phyloP scores from a whole-genome alignment of 2,888 invertebrate species.

The Oscheius sp. region DNA sequence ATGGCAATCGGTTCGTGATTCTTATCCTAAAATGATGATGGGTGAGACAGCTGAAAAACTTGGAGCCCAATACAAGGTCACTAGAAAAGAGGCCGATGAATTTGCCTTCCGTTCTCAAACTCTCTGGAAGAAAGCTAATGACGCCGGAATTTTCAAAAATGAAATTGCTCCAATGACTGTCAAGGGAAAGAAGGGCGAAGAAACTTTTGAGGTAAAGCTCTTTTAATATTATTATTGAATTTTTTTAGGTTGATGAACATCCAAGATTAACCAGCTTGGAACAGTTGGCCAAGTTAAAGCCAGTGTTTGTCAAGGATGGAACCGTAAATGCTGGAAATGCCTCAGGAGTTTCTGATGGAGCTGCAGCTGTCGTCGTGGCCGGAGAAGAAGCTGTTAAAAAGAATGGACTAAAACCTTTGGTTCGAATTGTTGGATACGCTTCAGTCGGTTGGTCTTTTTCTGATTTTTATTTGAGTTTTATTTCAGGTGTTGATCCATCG shows the following conservation, averaged over 20 bases:
- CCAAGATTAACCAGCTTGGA: slow-evolving; percentile 84
- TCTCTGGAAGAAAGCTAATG: slow-evolving; percentile 84
- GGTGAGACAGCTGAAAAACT: slow-evolving; percentile 93
- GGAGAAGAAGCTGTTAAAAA: slow-evolving; percentile 87
- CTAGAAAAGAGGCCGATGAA: slow-evolving; percentile 84
- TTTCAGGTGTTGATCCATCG: slow-evolving; percentile 88
- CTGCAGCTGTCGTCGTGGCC: slow-evolving; percentile 88
- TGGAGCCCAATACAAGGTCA: slow-evolving; percentile 84
- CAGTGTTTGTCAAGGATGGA: slow-evolving; percentile 69
- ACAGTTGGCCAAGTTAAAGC: slow-evolving; percentile 82
- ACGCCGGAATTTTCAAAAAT: slow-evolving; percentile 86
- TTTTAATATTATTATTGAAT: neutral
- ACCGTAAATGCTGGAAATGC: slow-evolving; percentile 69
- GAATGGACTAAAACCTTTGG: slow-evolving; percentile 85
- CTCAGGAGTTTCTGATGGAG: slow-evolving; percentile 92
- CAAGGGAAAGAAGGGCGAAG: slow-evolving; percentile 80
- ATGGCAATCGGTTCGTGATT: slow-evolving; percentile 89
- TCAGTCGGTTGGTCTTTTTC: slow-evolving; percentile 75
- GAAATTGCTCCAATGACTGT: slow-evolving; percentile 87
- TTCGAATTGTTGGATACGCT: slow-evolving; percentile 88
- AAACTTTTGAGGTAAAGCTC: slow-evolving; percentile 75
- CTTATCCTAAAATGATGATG: slow-evolving; percentile 90
- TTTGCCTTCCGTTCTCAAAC: slow-evolving; percentile 87
- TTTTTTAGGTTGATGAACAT: slow-evolving; percentile 82
- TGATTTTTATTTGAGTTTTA: slow-evolving; percentile 73